phyloP scores from a whole-genome alignment of 2,888 invertebrate genomes.

The Xestia ashworthii region DNA sequence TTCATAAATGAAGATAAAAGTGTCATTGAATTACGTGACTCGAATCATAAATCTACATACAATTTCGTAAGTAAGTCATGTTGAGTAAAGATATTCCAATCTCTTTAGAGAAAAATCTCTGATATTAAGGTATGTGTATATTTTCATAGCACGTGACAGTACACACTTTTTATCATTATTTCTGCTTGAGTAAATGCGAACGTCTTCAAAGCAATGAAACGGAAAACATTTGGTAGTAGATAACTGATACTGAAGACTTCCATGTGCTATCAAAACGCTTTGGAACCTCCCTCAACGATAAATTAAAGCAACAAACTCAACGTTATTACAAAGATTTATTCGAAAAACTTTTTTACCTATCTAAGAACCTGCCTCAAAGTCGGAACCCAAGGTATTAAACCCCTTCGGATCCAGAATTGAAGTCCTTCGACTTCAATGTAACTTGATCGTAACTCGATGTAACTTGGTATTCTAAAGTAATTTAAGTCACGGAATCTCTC shows the following conservation, averaged over 20 bases:
- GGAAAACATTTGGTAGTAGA: constrained; percentile 9
- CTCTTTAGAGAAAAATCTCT: background rate
- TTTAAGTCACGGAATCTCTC: constrained; percentile 23
- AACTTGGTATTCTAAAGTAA: constrained; percentile 29
- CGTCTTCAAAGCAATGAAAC: constrained; percentile 1
- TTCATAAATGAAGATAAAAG: constrained; percentile 8
- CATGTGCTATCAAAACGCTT: background rate
- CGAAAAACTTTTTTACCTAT: background rate
- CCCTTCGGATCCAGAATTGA: background rate
- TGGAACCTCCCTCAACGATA: background rate
- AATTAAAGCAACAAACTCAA: constrained; percentile 16
- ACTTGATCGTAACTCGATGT: too few species aligned
- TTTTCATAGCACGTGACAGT: constrained; percentile 2
- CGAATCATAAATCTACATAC: background rate
- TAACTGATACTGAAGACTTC: background rate
- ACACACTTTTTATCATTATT: constrained; percentile 15
- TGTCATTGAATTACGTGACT: constrained; percentile 12
- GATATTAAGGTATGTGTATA: background rate
- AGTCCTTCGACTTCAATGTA: too few species aligned
- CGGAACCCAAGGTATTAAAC: background rate
- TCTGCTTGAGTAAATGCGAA: constrained; percentile 11
- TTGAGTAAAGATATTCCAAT: background rate
- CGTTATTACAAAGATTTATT: constrained; percentile 8
- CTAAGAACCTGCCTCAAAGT: background rate
- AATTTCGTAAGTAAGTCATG: background rate